Conservation (phyloP, 1,140 invertebrate genomes). For the Apis laboriosa region DNA sequence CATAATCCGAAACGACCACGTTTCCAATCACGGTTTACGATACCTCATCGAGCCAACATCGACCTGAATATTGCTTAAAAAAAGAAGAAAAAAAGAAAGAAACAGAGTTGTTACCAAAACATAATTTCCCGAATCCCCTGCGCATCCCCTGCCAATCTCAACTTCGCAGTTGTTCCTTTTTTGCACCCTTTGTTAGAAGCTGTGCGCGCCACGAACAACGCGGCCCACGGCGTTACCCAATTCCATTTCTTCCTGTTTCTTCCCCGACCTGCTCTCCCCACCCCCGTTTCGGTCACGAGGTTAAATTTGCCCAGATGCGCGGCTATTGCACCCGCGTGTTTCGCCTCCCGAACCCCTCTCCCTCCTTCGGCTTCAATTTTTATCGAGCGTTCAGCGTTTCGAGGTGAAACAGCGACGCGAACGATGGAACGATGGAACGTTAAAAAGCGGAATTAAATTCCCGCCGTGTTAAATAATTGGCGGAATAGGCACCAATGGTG, state of each 20-base stretch:
- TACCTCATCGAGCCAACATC: too few species aligned
- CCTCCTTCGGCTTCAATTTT: background rate
- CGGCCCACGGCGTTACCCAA: slow-evolving; percentile 35
- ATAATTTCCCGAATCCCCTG: background rate
- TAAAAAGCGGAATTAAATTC: too few species aligned
- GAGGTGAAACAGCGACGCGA: background rate
- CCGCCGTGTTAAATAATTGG: too few species aligned
- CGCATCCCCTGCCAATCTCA: background rate
- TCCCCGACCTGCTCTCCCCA: slow-evolving; percentile 18
- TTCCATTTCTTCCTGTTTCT: slow-evolving; percentile 51
- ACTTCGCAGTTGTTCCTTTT: slow-evolving; percentile 22
- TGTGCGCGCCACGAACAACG: slow-evolving; percentile 58
- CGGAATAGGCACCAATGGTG: too few species aligned
- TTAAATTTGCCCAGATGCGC: slow-evolving; percentile 14
- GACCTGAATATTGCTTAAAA: too few species aligned
- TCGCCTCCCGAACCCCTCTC: too few species aligned
- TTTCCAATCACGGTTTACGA: too few species aligned
- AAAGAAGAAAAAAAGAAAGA: background rate
- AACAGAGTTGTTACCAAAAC: background rate
- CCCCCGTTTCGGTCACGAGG: background rate
- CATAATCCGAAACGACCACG: too few species aligned
- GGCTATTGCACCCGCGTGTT: background rate
- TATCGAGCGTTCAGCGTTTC: background rate
- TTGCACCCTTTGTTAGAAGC: slow-evolving; percentile 48
- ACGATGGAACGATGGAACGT: too few species aligned